Percentiles rank a stretch among this genome's conserved stretches.
phyloP scores from a whole-genome alignment of 2,888 invertebrate genomes.

The Dasysyrphus albostriatus region DNA sequence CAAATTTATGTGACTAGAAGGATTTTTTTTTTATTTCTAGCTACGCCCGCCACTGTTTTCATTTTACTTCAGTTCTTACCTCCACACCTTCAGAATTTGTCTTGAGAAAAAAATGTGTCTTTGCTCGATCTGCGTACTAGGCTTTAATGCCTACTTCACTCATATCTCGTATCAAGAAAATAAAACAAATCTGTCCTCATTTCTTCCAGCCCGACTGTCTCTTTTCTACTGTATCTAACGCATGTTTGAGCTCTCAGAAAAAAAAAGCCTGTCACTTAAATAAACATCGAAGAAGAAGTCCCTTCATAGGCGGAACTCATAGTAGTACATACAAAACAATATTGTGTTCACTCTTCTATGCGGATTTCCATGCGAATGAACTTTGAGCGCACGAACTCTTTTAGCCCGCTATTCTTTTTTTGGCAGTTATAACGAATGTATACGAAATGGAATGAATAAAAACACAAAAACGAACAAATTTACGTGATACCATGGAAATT shows the following conservation, averaged over 20 bases:
- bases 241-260: neutral
- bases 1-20: no score
- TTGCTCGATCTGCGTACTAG: no score
- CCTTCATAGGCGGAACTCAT: neutral
- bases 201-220: neutral
- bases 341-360: conserved; percentile 30
- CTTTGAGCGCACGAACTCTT: conserved; percentile 43
- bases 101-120: no score
- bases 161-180: no score
- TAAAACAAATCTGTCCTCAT: neutral
- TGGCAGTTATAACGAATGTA: neutral
- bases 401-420: neutral
- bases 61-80: no score
- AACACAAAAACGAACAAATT: conserved; percentile 33
- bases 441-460: neutral
- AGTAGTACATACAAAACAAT: neutral
- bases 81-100: no score
- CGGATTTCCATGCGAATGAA: conserved; percentile 53
- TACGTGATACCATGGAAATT: conserved; percentile 65
- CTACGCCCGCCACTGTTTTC: no score
- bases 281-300: conserved; percentile 31
- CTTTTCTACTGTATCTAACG: neutral
- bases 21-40: no score
- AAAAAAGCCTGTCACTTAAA: conserved; percentile 23
- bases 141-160: no score